phyloP scores from a whole-genome alignment of 2,113 vertebrate species.

The Tichodroma muraria region DNA sequence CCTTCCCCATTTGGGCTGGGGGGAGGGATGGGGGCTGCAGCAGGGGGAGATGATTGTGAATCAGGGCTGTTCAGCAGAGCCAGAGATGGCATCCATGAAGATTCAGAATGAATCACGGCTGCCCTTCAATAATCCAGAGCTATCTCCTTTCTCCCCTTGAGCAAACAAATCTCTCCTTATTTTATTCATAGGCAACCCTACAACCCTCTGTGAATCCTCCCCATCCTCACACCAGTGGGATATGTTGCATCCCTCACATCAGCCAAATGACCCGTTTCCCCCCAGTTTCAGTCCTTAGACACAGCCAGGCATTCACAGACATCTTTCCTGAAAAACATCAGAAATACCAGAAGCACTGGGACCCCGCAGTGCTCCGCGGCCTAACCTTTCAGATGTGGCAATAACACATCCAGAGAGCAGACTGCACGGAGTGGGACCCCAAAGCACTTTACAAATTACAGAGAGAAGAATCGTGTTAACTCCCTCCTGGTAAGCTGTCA shows the following conservation, averaged over 20 bases:
- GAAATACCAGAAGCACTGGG: neutral
- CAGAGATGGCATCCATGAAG: neutral
- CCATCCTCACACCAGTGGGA: fast-evolving
- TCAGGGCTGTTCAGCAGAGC: neutral
- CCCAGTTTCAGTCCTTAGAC: neutral
- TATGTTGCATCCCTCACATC: neutral
- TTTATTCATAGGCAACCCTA: neutral
- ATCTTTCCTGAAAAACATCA: neutral
- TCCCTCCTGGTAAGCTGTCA: neutral
- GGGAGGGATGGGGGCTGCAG: neutral
- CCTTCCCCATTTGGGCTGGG: neutral
- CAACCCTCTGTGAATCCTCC: neutral
- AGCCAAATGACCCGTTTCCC: neutral
- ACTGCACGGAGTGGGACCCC: neutral
- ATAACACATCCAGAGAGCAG: neutral
- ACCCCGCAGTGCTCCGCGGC: neutral
- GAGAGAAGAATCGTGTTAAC: neutral
- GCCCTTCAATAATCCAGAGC: neutral
- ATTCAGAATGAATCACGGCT: neutral
- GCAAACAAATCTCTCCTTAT: neutral
- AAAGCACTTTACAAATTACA: slow-evolving; percentile 40
- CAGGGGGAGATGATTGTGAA: neutral
- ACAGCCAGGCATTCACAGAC: neutral
- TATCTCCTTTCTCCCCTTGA: neutral
- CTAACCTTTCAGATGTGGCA: neutral